These are phyloP conservation scores for Pseudococcus jackbeardsleyi DNA, from an alignment of 2,888 invertebrate species.

Conservation along the genomic window DNA sequence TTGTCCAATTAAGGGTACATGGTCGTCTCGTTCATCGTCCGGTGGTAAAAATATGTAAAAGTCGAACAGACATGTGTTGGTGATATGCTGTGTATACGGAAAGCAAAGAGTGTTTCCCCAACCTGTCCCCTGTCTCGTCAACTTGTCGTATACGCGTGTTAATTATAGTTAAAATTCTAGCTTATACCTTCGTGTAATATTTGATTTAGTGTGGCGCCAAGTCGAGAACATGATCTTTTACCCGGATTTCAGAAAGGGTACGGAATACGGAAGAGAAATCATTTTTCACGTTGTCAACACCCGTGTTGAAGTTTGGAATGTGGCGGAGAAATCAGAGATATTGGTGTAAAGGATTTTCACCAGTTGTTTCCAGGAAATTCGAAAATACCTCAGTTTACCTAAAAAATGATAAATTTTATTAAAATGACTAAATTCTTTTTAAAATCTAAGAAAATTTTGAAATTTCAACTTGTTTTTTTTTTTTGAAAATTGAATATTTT, in stretches of 20 bases:
- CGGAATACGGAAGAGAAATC: not conserved
- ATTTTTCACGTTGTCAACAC: not conserved
- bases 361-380: too few relatives aligned
- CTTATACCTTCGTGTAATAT: slow-evolving; percentile 29
- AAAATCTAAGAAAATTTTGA: not conserved
- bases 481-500: too few relatives aligned
- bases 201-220: slow-evolving; percentile 55
- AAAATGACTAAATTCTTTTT: too few relatives aligned
- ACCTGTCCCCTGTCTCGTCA: not conserved
- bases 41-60: slow-evolving; percentile 7
- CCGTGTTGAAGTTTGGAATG: not conserved
- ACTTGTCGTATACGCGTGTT: slow-evolving; percentile 1
- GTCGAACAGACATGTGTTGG: not conserved
- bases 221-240: slow-evolving; percentile 27
- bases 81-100: not conserved
- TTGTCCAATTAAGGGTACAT: slow-evolving; percentile 41
- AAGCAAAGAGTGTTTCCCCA: not conserved
- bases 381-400: too few relatives aligned
- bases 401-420: too few relatives aligned
- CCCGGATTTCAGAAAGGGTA: not conserved
- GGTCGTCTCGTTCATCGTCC: slow-evolving; percentile 2
- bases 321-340: not conserved
- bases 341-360: not conserved
- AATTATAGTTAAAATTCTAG: slow-evolving; percentile 21
- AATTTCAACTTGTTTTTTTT: not conserved